A percentile compares a stretch with the other conserved stretches of the same genome.
phyloP scores from a whole-genome alignment of 2,797 vertebrate genomes.

The Lophotriccus pileatus region DNA sequence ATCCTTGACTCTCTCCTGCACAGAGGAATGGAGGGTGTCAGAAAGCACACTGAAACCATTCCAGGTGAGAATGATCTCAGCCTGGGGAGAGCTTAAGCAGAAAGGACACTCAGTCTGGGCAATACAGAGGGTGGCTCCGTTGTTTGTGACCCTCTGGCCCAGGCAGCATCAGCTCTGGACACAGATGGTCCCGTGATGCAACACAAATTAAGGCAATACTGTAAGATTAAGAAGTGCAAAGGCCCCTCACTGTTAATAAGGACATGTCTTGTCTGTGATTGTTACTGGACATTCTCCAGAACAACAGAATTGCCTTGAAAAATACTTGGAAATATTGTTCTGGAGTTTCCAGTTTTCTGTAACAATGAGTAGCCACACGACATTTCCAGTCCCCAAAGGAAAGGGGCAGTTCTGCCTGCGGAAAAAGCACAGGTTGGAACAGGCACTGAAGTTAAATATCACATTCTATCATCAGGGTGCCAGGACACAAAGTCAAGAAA shows the following conservation, averaged over 20 bases:
- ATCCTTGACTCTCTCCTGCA: not conserved
- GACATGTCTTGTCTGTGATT: not conserved
- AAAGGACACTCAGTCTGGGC: not conserved
- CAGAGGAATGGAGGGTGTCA: not conserved
- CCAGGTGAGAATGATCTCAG: not conserved
- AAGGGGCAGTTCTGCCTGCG: not conserved
- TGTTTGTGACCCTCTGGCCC: not conserved
- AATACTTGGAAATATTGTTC: not conserved
- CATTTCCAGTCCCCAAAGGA: not conserved
- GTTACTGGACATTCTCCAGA: not conserved
- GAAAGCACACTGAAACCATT: not conserved
- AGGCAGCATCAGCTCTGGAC: not conserved
- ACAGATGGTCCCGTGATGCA: not conserved
- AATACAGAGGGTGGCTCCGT: not conserved
- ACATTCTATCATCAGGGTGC: not conserved
- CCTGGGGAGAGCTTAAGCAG: not conserved
- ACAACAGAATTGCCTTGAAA: not conserved
- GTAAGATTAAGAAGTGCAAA: not conserved
- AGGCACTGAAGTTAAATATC: not conserved
- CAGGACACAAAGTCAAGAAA: not conserved
- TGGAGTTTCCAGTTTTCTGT: not conserved
- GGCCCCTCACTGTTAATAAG: not conserved
- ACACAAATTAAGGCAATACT: not conserved
- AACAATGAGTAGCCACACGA: fast-evolving
- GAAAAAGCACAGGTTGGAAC: not conserved